Evolutionary conservation across 2,888 invertebrate species (phyloP).

Genomic region (Scaptomyza tumidula): DNA sequence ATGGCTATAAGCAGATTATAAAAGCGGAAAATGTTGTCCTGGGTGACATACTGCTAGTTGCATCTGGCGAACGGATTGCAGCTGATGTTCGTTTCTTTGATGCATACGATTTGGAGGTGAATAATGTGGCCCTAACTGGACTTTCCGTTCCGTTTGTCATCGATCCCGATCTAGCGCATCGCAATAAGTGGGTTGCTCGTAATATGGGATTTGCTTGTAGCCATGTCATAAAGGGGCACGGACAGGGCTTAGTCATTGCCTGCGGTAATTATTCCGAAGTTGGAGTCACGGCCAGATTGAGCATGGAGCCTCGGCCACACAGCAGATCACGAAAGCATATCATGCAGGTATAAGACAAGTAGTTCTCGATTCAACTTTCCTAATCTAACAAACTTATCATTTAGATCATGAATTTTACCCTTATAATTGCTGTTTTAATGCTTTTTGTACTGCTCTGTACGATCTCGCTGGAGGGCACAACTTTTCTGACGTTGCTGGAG

Average conservation of each 20-base stretch:
- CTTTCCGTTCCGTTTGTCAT: slow-evolving; percentile 41
- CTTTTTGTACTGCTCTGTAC: slow-evolving; percentile 3
- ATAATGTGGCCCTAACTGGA: slow-evolving; percentile 62
- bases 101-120: slow-evolving; percentile 35
- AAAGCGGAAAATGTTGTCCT: slow-evolving; percentile 45
- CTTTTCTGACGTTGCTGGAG: slow-evolving; percentile 2
- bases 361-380: neutral
- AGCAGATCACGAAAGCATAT: slow-evolving; percentile 26
- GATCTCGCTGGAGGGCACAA: neutral
- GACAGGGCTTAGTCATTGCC: slow-evolving; percentile 58
- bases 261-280: slow-evolving; percentile 58
- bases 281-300: slow-evolving; percentile 37
- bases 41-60: slow-evolving; percentile 53
- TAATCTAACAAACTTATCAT: too few relatives aligned
- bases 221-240: slow-evolving; percentile 52
- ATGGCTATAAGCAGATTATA: slow-evolving; percentile 41
- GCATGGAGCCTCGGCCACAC: slow-evolving; percentile 26
- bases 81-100: slow-evolving; percentile 59
- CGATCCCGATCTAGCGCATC: slow-evolving; percentile 12
- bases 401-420: slow-evolving; percentile 8
- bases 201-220: slow-evolving; percentile 65
- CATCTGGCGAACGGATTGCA: slow-evolving; percentile 54
- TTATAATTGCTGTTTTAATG: slow-evolving; percentile 8
- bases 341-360: slow-evolving; percentile 33
- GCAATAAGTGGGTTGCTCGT: slow-evolving; percentile 41